Evolutionary conservation across 2,888 invertebrate genomes (phyloP), one percentile per base, ranked within the genome.

Genomic region (Notodonta ziczac): DNA sequence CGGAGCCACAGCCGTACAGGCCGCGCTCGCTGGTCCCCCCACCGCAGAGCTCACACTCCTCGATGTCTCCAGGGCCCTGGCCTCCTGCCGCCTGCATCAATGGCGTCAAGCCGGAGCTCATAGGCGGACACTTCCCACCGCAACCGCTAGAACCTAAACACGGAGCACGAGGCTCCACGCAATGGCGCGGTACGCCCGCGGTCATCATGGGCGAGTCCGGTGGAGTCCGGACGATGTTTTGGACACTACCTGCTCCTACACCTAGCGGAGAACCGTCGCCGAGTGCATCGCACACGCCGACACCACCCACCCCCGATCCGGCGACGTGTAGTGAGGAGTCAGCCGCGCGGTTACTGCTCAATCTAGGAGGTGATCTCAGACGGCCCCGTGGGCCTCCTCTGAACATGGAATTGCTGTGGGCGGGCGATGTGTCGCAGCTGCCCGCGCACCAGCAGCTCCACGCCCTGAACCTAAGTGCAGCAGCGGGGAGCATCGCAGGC

Each of bases 121-220:
- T 97, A 74, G 96, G 97, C 58, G 94, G 94, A 50, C 91, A 94
- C 69, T 94, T 94, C 77, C 94, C 94, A 81, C 91, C 93, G 60
- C 93, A 93, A 76, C 88, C 86, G 24, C 80, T 89, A 40, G 94
- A 93, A 66, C 77, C 85, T 51, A 92, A 94, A 73, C 79, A 80
- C 14, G 92, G 91, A 51, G 77, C 80, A 61, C 81, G 94, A 74
- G 89, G 91, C 9, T 84, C 85, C 77, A 80, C 86, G 57, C 93
- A 90, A 89, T 92, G 92, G 93, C 95, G 92, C 81, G 96, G 87
- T 78, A 96, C 98, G 58, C 98, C 98, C 42, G 97, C 97, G 56
- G 98, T 98, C 68, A 97, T 98, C 73, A 98, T 98, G 98, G 98
- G 98, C 57, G 98, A 98, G 88, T 97, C 97, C 50, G 98, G 98